Evolutionary conservation across 30 jellyfish, hydroid and myxozoan species (phyloP), one percentile per base, ranked within the genome.

Genomic region (Calvadosia cruxmelitensis): DNA sequence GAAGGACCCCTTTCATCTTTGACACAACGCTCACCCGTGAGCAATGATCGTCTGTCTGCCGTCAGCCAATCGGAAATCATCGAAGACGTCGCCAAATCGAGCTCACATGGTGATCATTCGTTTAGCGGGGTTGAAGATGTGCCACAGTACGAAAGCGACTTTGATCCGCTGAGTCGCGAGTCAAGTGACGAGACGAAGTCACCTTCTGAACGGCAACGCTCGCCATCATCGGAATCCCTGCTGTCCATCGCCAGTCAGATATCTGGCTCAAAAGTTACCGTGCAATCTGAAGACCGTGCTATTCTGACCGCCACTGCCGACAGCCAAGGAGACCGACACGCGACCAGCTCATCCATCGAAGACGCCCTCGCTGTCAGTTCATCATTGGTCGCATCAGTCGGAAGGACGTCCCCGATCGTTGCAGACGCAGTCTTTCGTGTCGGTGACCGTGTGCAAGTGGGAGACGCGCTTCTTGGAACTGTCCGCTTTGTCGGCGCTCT

Each of bases 401-500:
- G 10, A 42, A 42, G 20, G 15, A 42, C 15, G 10, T 42, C 57
- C 15, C 20, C 57, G 10, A 42, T 42, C 20, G 57, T 42, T 42
- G 57, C 57, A 5, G 80, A 48, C n/a, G 20, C 16, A 24, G 86
- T 83, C 3, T 91, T 82, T 50, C 74, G 33, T 10, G 70, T 89
- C 36, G 78, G 73, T 68, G 93, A 81, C 62, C 73, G 93, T 10
- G 95, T 89, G 7, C 10, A 71, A 15, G 94, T 89, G 36, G 95
- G 82, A 49, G 85, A 77, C 2, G 5, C 73, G 13, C 63, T 89
- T 66, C 50, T 29, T 29, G 98, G 98, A 10, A 77, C 93, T 3
- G 42, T 89, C 50, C 85, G 93, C 13, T 89, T 49, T 78, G 74
- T 89, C 68, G 98, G 98, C 34, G 72, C 71, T 50, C 69, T 75